A percentile compares a stretch with the other conserved stretches of the same genome.
phyloP scores from a whole-genome alignment of 1,140 invertebrate genomes.

The Calosoma granatense region DNA sequence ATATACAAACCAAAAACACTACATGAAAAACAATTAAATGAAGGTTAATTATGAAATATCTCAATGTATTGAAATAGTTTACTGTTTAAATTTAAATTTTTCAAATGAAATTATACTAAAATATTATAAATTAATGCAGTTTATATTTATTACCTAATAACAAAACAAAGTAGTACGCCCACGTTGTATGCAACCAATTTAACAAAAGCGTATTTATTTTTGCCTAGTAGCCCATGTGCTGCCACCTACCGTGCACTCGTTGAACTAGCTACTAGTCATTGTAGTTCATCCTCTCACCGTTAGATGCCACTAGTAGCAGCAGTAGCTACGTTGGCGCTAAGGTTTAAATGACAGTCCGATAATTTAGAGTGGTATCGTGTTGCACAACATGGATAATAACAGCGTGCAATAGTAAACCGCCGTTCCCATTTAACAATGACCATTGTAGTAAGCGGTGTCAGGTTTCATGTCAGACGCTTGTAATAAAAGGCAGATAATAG shows the following conservation, averaged over 20 bases:
- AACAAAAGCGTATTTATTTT: neutral
- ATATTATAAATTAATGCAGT: too few relatives aligned
- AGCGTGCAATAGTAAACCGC: slow-evolving; percentile 1
- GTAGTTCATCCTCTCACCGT: neutral
- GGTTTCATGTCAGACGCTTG: neutral
- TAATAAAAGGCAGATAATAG: neutral
- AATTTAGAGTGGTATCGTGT: neutral
- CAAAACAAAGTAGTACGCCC: too few relatives aligned
- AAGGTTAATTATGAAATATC: too few relatives aligned
- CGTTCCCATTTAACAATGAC: neutral
- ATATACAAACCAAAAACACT: too few relatives aligned
- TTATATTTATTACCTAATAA: too few relatives aligned
- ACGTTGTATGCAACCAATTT: neutral
- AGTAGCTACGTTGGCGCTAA: too few relatives aligned
- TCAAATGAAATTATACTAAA: too few relatives aligned
- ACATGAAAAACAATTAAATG: too few relatives aligned
- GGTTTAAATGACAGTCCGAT: neutral
- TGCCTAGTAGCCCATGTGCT: neutral
- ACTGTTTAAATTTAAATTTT: too few relatives aligned
- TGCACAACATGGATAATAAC: neutral
- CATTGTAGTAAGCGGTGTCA: neutral
- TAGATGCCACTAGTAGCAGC: neutral
- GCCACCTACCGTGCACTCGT: neutral
- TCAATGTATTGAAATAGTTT: too few relatives aligned
- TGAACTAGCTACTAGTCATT: too few relatives aligned